phyloP scores from a whole-genome alignment of 2,113 vertebrate genomes.

The Falco punctatus region DNA sequence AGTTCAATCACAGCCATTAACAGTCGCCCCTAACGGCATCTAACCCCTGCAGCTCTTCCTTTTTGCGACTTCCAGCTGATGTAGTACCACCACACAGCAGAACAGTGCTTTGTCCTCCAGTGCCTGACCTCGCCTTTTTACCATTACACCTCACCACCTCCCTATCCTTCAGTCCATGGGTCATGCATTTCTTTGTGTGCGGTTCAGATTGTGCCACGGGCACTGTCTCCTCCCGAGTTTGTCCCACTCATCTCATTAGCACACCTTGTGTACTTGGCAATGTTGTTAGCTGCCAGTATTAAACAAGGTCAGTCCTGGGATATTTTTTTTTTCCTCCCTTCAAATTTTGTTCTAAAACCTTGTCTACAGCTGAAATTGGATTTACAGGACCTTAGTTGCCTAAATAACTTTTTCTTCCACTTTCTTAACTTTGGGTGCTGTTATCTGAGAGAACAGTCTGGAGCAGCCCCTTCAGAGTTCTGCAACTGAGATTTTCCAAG shows the following conservation, averaged over 20 bases:
- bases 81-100: not conserved
- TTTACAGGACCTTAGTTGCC: not conserved
- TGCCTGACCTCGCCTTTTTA: not conserved
- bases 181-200: not conserved
- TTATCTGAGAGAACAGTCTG: not conserved
- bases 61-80: not conserved
- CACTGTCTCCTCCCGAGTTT: no score
- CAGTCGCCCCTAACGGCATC: not conserved
- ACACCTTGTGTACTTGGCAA: not conserved
- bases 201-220: not conserved
- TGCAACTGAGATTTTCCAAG: not conserved
- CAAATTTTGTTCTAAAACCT: not conserved
- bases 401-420: not conserved
- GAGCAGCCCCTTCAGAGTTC: not conserved
- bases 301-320: not conserved
- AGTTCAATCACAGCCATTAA: not conserved
- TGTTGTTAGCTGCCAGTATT: not conserved
- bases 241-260: not conserved
- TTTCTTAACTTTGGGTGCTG: not conserved
- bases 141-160: not conserved
- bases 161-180: accelerated
- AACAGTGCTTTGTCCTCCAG: not conserved
- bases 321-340: not conserved
- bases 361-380: not conserved
- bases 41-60: not conserved